Base-by-base conservation (phyloP, 2,113 vertebrate genomes). In the Silurus glanis region DNA sequence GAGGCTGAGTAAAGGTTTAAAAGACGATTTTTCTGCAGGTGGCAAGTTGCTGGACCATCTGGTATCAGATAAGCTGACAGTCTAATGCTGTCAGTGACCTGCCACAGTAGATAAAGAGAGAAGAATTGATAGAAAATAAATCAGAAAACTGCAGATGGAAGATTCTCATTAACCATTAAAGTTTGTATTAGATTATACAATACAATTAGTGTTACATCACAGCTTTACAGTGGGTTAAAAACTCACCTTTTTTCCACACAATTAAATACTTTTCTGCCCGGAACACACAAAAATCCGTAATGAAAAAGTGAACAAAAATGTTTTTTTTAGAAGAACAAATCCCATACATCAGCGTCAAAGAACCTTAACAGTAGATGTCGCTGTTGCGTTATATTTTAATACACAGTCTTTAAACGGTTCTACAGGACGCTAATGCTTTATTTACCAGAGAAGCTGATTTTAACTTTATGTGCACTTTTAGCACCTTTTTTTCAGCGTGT, bases 21-120 rank as follows among this genome's bases (percentile, higher is more conserved):
- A 75, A 53, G 72, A 53, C 10, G 23, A n/a, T 75, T 47, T 21
- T 49, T 53, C 9, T n/a, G 49, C 49, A 53, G 74, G 74, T 76
- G 74, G 74, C 2, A 6, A 53, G n/a, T 55, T 53, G 6, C 49
- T n/a, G 58, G 80, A 69, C 69, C 66, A 19, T 53, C n/a, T 37
- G 62, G 80, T 86, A 86, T 83, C 84, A 74, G 75, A 75, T 88
- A 74, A 86, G 72, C 84, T 17, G n/a, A n/a, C 9, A n/a, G 82
- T 62, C 64, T 87, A 45, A 87, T 80, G 66, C 16, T 28, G 67
- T 81, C 66, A 55, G 74, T 76, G 23, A 45, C 45, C 64, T 59
- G 80, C 74, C 84, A 86, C 59, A 72, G 53, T 79, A 80, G 87
- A 83, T 72, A n/a, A 64, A 61, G 47, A 78, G 59, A 17, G 56